Evolutionary conservation across 1,140 invertebrate species (phyloP).

Genomic region (Drosophila repletoides): DNA sequence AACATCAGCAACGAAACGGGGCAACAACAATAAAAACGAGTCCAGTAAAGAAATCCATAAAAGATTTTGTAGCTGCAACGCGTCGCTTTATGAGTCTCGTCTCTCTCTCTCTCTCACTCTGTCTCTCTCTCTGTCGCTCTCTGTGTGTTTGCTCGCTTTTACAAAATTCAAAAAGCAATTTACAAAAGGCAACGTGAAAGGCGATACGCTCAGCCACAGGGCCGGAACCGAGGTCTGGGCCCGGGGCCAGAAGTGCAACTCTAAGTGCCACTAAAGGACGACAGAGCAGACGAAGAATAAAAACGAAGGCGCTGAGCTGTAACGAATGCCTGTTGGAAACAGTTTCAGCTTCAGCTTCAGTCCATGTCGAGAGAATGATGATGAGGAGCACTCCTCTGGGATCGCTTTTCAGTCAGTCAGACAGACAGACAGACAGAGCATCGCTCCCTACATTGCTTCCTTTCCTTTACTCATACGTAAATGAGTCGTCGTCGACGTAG

Average conservation of each 20-base stretch:
- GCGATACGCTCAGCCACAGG: conserved; percentile 56
- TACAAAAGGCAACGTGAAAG: conserved; percentile 78
- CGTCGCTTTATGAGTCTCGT: conserved; percentile 61
- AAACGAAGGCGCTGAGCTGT: conserved; percentile 42
- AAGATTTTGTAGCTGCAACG: conserved; percentile 66
- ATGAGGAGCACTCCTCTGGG: conserved; percentile 32
- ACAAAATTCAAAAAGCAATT: conserved; percentile 80
- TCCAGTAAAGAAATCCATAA: conserved; percentile 75
- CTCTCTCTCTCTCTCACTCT: conserved; percentile 13
- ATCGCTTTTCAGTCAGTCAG: conserved; percentile 29
- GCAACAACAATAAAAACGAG: conserved; percentile 72
- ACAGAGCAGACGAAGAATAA: conserved; percentile 7
- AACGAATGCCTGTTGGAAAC: conserved; percentile 30
- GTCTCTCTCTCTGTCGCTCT: conserved; percentile 7
- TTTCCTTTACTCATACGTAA: conserved; percentile 36
- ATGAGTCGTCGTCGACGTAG: conserved; percentile 68
- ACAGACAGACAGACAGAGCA: not conserved
- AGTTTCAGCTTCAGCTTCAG: conserved; percentile 1
- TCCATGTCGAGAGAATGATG: not conserved
- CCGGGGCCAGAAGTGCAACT: conserved; percentile 35
- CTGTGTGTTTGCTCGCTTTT: conserved; percentile 57
- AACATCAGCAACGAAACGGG: conserved; percentile 48
- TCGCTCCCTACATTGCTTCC: not conserved
- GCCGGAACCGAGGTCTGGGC: conserved; percentile 31
- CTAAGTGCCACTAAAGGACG: conserved; percentile 73